Evolutionary conservation across 2,888 invertebrate genomes (phyloP).

Genomic region (Plutella xylostella): DNA sequence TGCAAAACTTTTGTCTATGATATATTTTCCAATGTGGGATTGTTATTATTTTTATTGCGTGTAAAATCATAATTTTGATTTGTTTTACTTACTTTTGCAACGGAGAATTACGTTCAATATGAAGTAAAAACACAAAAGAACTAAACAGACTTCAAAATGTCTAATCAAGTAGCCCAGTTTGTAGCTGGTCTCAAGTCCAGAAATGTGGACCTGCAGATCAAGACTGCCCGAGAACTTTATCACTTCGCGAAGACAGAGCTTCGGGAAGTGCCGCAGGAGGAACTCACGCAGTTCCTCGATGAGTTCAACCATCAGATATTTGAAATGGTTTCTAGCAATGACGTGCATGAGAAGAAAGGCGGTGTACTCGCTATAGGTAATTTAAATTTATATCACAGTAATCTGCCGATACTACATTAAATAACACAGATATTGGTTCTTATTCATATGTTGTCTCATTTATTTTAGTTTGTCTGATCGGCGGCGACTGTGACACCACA

Average conservation of each 20-base stretch:
- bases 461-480: slow-evolving; percentile 85
- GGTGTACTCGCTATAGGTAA: slow-evolving; percentile 93
- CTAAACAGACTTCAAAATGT: slow-evolving; percentile 36
- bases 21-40: not conserved
- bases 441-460: not conserved
- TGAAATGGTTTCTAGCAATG: slow-evolving; percentile 94
- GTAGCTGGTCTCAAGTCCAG: slow-evolving; percentile 90
- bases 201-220: slow-evolving; percentile 85
- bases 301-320: slow-evolving; percentile 96
- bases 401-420: not conserved
- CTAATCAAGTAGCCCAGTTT: slow-evolving; percentile 78
- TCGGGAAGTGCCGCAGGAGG: slow-evolving; percentile 90
- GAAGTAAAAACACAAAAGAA: not conserved
- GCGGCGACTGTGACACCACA: slow-evolving; percentile 92
- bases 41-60: slow-evolving; percentile 1
- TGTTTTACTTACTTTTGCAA: too few species aligned
- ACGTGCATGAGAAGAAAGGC: slow-evolving; percentile 94
- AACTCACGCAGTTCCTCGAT: slow-evolving; percentile 91
- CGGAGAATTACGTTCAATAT: too few species aligned
- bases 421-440: not conserved
- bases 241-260: slow-evolving; percentile 92
- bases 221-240: slow-evolving; percentile 90
- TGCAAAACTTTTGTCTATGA: too few species aligned
- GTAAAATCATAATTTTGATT: too few species aligned
- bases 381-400: not conserved